Evolutionary conservation across 2,797 vertebrate species (phyloP).

Genomic region (Scolopax rusticola): DNA sequence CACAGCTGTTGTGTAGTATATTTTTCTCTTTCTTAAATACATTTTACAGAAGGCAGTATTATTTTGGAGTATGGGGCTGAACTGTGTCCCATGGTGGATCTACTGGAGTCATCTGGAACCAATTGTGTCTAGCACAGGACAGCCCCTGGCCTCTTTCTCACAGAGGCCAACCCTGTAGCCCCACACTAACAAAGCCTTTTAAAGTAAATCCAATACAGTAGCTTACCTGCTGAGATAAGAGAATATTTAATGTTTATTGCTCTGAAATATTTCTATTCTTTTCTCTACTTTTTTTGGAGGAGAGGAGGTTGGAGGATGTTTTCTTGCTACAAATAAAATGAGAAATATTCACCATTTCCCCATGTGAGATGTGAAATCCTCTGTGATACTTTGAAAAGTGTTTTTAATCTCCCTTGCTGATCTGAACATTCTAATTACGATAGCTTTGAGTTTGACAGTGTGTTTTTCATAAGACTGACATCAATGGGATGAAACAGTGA

Average conservation of each 20-base stretch:
- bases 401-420: neutral
- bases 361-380: neutral
- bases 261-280: neutral
- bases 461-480: neutral
- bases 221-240: neutral
- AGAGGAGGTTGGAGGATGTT: neutral
- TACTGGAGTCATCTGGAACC: neutral
- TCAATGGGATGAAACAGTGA: neutral
- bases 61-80: neutral
- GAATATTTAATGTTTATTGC: neutral
- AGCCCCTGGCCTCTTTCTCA: neutral
- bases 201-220: neutral
- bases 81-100: no score
- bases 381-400: neutral
- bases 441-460: neutral
- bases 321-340: neutral
- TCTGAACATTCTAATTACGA: neutral
- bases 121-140: neutral
- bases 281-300: neutral
- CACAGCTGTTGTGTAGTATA: neutral
- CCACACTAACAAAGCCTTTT: fast-evolving
- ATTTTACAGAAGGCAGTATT: fast-evolving
- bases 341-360: neutral
- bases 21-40: neutral
- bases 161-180: neutral